Conservation (phyloP, 2,888 invertebrate genomes). For the Hofmannophila pseudospretella region DNA sequence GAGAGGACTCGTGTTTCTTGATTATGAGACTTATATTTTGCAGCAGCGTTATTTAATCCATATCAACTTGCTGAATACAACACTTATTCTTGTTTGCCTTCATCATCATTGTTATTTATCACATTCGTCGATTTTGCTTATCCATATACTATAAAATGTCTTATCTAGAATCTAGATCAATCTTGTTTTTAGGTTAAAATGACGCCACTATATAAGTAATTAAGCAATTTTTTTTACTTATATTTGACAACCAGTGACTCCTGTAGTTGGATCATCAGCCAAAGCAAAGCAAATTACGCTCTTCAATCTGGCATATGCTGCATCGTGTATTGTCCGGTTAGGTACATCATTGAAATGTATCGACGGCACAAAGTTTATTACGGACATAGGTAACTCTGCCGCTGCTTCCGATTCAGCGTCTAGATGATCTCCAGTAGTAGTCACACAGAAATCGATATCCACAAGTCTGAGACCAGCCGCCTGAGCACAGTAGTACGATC, state of each 20-base stretch:
- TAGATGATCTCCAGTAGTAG: conserved; percentile 35
- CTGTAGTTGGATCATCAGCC: conserved; percentile 40
- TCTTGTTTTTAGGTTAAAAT: no score
- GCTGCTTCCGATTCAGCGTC: conserved; percentile 37
- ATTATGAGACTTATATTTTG: neutral
- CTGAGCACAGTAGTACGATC: conserved; percentile 46
- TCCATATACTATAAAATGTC: neutral
- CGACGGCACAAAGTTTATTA: conserved; percentile 48
- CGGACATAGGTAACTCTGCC: conserved; percentile 27
- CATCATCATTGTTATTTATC: neutral
- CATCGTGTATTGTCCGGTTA: no score
- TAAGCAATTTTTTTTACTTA: no score
- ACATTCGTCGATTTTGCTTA: no score
- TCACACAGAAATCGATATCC: conserved; percentile 48
- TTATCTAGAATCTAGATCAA: neutral
- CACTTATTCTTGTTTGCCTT: neutral
- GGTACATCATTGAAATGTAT: conserved; percentile 49
- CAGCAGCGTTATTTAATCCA: neutral
- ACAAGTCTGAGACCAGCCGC: conserved; percentile 39
- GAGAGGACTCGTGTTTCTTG: conserved; percentile 1
- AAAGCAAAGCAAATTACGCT: conserved; percentile 52
- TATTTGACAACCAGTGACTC: conserved; percentile 22
- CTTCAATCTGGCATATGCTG: no score
- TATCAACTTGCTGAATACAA: neutral
- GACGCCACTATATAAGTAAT: no score